phyloP scores from a whole-genome alignment of 1,140 invertebrate species.

The Aethina tumida region DNA sequence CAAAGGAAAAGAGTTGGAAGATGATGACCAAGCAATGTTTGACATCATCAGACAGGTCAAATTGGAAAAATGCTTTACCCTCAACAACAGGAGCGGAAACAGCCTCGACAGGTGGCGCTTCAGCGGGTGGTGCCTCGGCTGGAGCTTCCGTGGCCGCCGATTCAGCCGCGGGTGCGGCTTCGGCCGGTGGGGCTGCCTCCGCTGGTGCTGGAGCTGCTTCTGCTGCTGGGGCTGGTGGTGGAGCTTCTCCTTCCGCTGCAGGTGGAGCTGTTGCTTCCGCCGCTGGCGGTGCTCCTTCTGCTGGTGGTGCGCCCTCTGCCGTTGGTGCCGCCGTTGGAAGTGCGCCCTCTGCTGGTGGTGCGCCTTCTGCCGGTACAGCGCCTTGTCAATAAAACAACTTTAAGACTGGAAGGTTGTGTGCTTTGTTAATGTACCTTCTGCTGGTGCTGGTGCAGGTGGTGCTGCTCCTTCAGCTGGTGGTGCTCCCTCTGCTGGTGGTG shows the following conservation, averaged over 20 bases:
- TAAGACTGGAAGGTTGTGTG: too few species aligned
- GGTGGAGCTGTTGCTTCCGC: slow-evolving; percentile 30
- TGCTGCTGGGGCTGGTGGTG: slow-evolving; percentile 10
- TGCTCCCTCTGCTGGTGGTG: slow-evolving; percentile 27
- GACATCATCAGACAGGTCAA: too few species aligned
- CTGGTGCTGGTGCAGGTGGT: slow-evolving; percentile 30
- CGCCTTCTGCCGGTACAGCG: slow-evolving; percentile 25
- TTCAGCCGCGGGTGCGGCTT: too few species aligned
- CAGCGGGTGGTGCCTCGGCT: too few species aligned
- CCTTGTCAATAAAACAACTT: too few species aligned
- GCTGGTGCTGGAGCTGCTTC: slow-evolving; percentile 1
- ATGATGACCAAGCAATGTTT: too few species aligned
- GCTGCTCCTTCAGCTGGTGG: slow-evolving; percentile 28
- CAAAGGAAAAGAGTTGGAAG: too few species aligned
- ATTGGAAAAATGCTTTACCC: too few species aligned
- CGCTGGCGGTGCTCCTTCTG: slow-evolving; percentile 33
- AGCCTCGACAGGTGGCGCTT: too few species aligned
- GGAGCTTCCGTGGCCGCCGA: too few species aligned
- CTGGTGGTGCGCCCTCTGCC: slow-evolving; percentile 22
- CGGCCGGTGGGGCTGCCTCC: too few species aligned
- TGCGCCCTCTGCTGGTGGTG: slow-evolving; percentile 28
- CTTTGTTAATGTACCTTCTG: slow-evolving; percentile 29
- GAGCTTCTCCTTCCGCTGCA: slow-evolving; percentile 14
- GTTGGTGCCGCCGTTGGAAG: slow-evolving; percentile 21
- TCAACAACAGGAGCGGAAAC: too few species aligned